Conservation (phyloP, 1,140 invertebrate genomes). For the Drosophila murphyi region DNA sequence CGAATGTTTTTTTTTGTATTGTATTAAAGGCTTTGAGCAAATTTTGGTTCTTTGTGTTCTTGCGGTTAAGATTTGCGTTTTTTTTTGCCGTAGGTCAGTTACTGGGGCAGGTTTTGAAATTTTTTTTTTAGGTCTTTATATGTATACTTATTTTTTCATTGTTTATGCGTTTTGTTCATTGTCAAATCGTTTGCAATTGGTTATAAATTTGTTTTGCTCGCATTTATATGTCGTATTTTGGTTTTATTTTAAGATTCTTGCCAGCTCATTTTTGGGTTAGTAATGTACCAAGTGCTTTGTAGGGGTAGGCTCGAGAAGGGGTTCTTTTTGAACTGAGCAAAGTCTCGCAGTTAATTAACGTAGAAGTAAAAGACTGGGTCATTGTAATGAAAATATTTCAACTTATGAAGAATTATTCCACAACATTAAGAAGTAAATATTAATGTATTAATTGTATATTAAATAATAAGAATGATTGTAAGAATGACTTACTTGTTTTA, state of each 20-base stretch:
- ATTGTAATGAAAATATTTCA: too few species aligned
- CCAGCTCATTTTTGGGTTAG: constrained; percentile 35
- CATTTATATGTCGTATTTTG: constrained; percentile 23
- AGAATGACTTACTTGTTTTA: too few species aligned
- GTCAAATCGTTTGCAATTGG: constrained; percentile 74
- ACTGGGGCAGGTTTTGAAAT: constrained; percentile 67
- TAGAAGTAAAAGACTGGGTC: constrained; percentile 18
- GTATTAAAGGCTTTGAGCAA: constrained; percentile 47
- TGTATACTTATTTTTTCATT: constrained; percentile 14
- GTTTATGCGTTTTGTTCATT: constrained; percentile 40
- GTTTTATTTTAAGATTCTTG: constrained; percentile 21
- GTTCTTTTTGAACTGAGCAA: background rate
- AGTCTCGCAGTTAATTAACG: constrained; percentile 3
- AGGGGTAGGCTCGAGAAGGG: background rate
- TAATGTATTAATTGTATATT: background rate
- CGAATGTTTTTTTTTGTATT: constrained; percentile 38
- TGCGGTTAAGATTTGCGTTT: constrained; percentile 59
- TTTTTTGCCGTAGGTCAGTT: constrained; percentile 72
- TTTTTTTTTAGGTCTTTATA: constrained; percentile 30
- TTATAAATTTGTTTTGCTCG: constrained; percentile 56
- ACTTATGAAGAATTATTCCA: too few species aligned
- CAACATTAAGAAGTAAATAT: constrained; percentile 28
- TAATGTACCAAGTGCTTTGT: constrained; percentile 10
- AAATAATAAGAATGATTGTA: too few species aligned
- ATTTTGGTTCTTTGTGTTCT: constrained; percentile 47